Percentiles rank a stretch among this genome's conserved stretches.
Conservation (phyloP, 1,140 invertebrate species). For the Ylistrum balloti region DNA sequence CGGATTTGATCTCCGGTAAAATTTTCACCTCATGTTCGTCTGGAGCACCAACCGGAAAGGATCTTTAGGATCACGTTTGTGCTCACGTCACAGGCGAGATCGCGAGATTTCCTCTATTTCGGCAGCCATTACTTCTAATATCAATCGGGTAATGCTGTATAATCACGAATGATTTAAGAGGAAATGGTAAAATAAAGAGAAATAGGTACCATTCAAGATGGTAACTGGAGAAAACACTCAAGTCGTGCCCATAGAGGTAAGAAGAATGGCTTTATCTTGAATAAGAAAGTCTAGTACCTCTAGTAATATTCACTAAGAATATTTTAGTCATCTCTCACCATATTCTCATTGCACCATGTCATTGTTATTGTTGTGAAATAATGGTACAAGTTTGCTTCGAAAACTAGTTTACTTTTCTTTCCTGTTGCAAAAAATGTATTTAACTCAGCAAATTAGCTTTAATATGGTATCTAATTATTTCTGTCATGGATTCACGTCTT, state of each 20-base stretch:
- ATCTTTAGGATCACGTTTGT: neutral
- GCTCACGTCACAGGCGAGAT: neutral
- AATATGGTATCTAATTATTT: too few species aligned
- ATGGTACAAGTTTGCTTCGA: too few species aligned
- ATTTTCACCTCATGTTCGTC: conserved; percentile 2
- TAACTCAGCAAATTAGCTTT: too few species aligned
- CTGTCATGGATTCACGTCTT: too few species aligned
- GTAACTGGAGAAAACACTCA: conserved; percentile 76
- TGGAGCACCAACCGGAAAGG: conserved; percentile 35
- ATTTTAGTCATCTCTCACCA: neutral
- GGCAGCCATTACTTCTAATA: conserved; percentile 32
- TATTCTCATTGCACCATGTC: neutral
- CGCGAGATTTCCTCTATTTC: conserved; percentile 22
- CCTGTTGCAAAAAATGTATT: too few species aligned
- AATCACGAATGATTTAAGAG: neutral
- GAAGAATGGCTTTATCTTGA: neutral
- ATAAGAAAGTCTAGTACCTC: neutral
- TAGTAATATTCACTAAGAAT: too few species aligned
- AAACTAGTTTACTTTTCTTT: too few species aligned
- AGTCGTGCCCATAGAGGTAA: conserved; percentile 75
- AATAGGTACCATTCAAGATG: conserved; percentile 62
- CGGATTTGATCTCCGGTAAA: neutral
- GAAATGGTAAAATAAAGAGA: neutral
- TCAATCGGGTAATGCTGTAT: neutral
- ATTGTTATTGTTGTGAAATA: too few species aligned